Percentiles rank a stretch among this genome's conserved stretches.
These are phyloP conservation scores for Pteria penguin DNA, from an alignment of 2,888 invertebrate genomes.

Conservation along the genomic window DNA sequence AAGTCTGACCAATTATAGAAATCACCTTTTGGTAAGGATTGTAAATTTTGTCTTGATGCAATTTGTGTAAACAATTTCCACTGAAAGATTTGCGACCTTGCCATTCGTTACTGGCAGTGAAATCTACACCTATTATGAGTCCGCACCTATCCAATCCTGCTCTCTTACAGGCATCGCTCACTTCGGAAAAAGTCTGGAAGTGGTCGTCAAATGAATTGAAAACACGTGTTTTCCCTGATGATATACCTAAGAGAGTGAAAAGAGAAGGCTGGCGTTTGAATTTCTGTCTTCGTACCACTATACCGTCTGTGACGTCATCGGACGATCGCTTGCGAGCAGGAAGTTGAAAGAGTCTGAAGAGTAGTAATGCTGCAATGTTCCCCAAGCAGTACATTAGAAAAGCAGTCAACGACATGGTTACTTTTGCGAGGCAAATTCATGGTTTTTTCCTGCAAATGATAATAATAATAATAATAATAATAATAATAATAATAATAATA, in stretches of 20 bases:
- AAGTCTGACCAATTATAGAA: constrained; percentile 75
- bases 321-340: background rate
- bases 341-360: constrained; percentile 37
- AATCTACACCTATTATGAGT: constrained; percentile 82
- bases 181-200: constrained; percentile 78
- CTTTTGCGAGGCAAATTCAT: too few species aligned
- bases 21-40: constrained; percentile 82
- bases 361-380: constrained; percentile 28
- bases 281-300: background rate
- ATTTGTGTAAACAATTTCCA: constrained; percentile 79
- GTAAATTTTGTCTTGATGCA: constrained; percentile 72
- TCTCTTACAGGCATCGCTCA: constrained; percentile 79
- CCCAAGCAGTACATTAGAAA: constrained; percentile 39
- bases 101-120: constrained; percentile 83
- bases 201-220: constrained; percentile 76
- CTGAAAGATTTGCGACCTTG: constrained; percentile 81
- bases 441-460: too few species aligned
- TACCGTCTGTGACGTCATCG: constrained; percentile 2
- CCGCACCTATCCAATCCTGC: constrained; percentile 81
- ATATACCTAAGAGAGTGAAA: constrained; percentile 25
- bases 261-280: constrained; percentile 29
- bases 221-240: background rate
- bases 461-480: too few species aligned
- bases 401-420: constrained; percentile 37
- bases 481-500: too few species aligned